Base-by-base conservation (phyloP, 2,113 vertebrate genomes). In the Nanorana parkeri region DNA sequence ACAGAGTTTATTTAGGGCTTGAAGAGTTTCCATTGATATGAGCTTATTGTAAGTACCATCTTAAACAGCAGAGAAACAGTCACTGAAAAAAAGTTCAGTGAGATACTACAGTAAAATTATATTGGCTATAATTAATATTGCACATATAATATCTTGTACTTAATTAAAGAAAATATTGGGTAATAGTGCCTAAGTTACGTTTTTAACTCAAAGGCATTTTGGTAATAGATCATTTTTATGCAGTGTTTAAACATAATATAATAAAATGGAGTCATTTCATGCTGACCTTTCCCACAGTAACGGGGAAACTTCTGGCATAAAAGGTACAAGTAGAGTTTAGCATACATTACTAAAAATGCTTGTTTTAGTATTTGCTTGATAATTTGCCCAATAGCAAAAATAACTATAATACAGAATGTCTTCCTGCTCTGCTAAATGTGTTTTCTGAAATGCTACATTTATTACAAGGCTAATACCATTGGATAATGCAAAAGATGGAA, bases 61-160 rank as follows among this genome's bases (percentile, higher is more conserved):
- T 79, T 58, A 58, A 65, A 58, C 68, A 32, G 24, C 55, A 26
- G 21, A 41, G 52, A 55, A 68, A 63, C 36, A 0, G 23, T 47
- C 17, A 60, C 41, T 24, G 28, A n/a, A 16, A 28, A 47, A 73
- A 72, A 32, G 60, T 26, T n/a, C 19, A 73, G 41, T 17, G 61
- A 82, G 75, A 75, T 56, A 23, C 55, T 75, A 55, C 28, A 58
- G 51, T 75, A 82, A 82, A 82, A 82, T 75, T 82, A 75, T 82
- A 67, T 58, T 75, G 51, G 51, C 47, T 67, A 56, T 74, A 74
- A 82, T 82, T 74, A 82, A 75, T 67, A 82, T 58, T 67, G 56
- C 80, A 51, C 32, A 47, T 75, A 75, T 66, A 82, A 82, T 75
- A 61, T 82, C 61, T 74, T 82, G 69, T 66, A 82, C 26, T 67